Conservation (phyloP, 2,113 vertebrate genomes). For the Heteronetta atricapilla region DNA sequence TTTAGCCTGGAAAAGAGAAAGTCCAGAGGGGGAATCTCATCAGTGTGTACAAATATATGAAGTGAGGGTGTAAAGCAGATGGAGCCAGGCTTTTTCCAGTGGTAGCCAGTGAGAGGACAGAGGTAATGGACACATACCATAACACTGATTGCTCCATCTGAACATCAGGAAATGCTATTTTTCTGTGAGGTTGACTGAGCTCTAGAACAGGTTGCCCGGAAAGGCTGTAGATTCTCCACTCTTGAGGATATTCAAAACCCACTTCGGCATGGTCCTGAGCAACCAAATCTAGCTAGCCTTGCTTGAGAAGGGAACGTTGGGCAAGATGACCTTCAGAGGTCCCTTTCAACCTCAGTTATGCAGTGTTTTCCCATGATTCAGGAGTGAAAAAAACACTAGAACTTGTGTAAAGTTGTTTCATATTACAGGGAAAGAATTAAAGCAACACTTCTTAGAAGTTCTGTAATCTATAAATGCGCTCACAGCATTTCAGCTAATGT, state of each 20-base stretch:
- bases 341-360: not conserved
- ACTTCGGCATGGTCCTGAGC: not conserved
- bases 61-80: not conserved
- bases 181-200: not conserved
- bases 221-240: not conserved
- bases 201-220: not conserved
- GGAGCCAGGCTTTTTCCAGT: not conserved
- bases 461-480: not conserved
- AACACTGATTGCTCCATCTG: not conserved
- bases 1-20: not conserved
- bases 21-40: not conserved
- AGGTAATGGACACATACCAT: not conserved
- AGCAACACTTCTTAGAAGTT: not conserved
- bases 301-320: not conserved
- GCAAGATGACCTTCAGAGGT: not conserved
- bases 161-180: not conserved
- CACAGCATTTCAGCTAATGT: not conserved
- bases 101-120: not conserved
- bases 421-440: not conserved
- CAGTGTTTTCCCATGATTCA: not conserved
- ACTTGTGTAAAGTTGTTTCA: not conserved
- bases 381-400: not conserved
- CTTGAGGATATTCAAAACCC: not conserved
- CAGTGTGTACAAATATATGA: not conserved
- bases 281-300: not conserved